Conservation (phyloP, 2,113 vertebrate species). For the Anolis carolinensis region DNA sequence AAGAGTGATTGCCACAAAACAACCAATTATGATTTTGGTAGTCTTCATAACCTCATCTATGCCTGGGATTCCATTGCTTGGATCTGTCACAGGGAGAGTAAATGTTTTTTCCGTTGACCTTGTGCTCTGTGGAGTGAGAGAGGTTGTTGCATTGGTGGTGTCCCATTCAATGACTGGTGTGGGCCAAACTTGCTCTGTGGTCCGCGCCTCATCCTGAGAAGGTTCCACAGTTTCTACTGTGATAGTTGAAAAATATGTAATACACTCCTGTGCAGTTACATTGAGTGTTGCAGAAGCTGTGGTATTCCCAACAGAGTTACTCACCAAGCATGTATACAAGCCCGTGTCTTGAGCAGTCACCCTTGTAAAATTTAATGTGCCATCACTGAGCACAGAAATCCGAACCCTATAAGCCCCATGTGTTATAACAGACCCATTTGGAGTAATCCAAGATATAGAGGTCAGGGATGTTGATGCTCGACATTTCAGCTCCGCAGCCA, state of each 20-base stretch:
- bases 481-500: constrained; percentile 96
- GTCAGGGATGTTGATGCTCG: constrained; percentile 93
- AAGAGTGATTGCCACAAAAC: constrained; percentile 98
- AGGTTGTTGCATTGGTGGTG: constrained; percentile 88
- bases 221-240: constrained; percentile 98
- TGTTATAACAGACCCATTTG: constrained; percentile 96
- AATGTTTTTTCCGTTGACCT: constrained; percentile 92
- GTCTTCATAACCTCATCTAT: constrained; percentile 99
- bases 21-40: constrained; percentile 99
- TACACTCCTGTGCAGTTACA: constrained; percentile 91
- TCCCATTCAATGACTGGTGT: constrained; percentile 91
- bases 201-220: constrained; percentile 91
- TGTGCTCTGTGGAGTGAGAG: constrained; percentile 87
- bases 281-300: constrained; percentile 96
- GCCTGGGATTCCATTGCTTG: constrained; percentile 87
- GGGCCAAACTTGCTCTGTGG: constrained; percentile 88
- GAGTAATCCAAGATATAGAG: constrained; percentile 98
- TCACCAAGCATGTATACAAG: constrained; percentile 98
- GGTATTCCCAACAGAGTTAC: constrained; percentile 97
- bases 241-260: constrained; percentile 98
- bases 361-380: constrained; percentile 97
- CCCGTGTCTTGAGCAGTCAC: constrained; percentile 98
- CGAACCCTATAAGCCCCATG: constrained; percentile 95
- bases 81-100: constrained; percentile 91
- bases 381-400: constrained; percentile 96